Conservation (phyloP, 2,888 invertebrate genomes). For the Oscheius sp. region DNA sequence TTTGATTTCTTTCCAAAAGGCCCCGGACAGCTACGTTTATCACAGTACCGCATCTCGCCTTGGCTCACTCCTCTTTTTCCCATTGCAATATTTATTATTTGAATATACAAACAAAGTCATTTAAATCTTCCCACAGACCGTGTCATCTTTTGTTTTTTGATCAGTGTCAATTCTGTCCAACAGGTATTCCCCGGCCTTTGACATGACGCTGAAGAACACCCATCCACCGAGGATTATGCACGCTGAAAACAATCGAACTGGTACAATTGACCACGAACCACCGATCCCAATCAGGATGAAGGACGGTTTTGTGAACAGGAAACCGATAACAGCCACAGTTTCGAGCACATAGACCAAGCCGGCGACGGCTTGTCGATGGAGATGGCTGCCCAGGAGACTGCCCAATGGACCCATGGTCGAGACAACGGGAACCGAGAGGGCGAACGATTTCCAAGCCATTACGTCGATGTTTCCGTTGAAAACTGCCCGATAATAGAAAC, state of each 20-base stretch:
- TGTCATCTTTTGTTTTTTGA: background rate
- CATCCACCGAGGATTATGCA: conserved; percentile 25
- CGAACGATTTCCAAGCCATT: conserved; percentile 64
- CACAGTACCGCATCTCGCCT: background rate
- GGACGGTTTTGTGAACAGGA: conserved; percentile 22
- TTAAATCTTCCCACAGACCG: background rate
- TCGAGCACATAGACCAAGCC: conserved; percentile 30
- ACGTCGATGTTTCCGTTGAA: conserved; percentile 59
- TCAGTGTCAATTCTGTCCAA: conserved; percentile 25
- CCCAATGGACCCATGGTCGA: conserved; percentile 65
- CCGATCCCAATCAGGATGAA: conserved; percentile 36
- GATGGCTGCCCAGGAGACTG: conserved; percentile 67
- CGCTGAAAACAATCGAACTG: background rate
- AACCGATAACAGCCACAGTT: conserved; percentile 25
- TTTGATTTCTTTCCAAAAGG: no score
- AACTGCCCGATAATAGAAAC: conserved; percentile 68
- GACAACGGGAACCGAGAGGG: conserved; percentile 56
- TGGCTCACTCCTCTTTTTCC: background rate
- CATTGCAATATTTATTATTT: no score
- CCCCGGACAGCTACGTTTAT: no score
- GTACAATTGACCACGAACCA: background rate
- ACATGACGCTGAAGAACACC: conserved; percentile 29
- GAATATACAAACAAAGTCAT: background rate
- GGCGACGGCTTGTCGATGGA: conserved; percentile 60
- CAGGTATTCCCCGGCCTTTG: conserved; percentile 4